Evolutionary conservation across 1,140 invertebrate species (phyloP).

Genomic region (Camponotus floridanus): DNA sequence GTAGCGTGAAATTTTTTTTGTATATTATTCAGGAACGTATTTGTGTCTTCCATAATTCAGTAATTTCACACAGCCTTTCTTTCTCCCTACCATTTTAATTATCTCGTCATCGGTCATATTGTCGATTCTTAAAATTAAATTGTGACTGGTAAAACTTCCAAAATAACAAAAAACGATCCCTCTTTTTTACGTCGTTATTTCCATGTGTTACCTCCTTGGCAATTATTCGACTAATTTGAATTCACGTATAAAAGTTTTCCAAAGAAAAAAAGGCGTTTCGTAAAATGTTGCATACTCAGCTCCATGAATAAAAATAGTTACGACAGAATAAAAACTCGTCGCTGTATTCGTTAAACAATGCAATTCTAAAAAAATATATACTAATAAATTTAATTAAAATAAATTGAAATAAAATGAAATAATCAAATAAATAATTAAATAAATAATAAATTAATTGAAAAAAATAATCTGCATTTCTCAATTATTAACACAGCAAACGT

Average conservation of each 20-base stretch:
- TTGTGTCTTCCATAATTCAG: not conserved
- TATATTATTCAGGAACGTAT: not conserved
- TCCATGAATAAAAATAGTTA: not conserved
- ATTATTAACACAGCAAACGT: too few relatives aligned
- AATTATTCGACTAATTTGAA: not conserved
- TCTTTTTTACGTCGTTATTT: not conserved
- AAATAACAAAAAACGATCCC: not conserved
- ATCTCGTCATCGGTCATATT: not conserved
- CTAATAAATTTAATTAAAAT: not conserved
- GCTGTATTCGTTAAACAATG: not conserved
- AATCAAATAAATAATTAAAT: not conserved
- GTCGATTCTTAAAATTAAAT: conserved; percentile 31
- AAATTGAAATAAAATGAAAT: not conserved
- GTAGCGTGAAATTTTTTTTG: conserved; percentile 8
- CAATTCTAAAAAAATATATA: not conserved
- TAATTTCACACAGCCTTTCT: not conserved
- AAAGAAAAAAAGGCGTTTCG: not conserved
- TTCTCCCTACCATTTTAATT: not conserved
- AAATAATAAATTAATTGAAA: not conserved
- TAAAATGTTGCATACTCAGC: not conserved
- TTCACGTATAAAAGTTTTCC: not conserved
- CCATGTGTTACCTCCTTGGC: not conserved
- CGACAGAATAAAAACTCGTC: not conserved
- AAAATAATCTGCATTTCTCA: too few relatives aligned
- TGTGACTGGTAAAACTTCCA: not conserved